Evolutionary conservation across 2,797 vertebrate species (phyloP).

Genomic region (Mionectes olivaceus): DNA sequence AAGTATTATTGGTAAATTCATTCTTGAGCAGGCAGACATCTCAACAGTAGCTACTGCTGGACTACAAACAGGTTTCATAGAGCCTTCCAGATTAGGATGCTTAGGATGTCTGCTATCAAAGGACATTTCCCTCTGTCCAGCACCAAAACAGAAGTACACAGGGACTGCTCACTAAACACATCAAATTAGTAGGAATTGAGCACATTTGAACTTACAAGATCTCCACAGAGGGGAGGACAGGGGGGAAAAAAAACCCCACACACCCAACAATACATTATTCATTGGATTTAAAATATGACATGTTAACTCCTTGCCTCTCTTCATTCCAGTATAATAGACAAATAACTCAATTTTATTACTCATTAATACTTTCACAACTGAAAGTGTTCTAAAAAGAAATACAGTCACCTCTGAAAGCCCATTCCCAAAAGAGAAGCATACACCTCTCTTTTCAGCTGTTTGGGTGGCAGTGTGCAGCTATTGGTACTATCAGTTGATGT

Average conservation of each 20-base stretch:
- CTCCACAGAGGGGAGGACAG: background rate
- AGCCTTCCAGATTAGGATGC: background rate
- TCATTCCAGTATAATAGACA: background rate
- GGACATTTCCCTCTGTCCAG: background rate
- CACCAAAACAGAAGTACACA: background rate
- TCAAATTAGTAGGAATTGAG: background rate
- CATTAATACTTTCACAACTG: background rate
- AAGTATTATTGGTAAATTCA: background rate
- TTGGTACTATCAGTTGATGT: background rate
- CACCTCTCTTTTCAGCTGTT: background rate
- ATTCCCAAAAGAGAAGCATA: background rate
- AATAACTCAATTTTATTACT: background rate
- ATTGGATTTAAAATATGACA: background rate
- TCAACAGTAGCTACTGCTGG: background rate
- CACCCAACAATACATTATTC: background rate
- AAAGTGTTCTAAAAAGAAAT: background rate
- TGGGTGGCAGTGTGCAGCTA: accelerated
- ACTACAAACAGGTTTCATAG: background rate
- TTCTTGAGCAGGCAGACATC: background rate
- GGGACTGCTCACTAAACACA: background rate
- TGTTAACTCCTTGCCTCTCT: background rate
- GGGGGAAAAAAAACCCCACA: too few relatives aligned
- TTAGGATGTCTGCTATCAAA: background rate
- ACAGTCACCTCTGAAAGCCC: background rate
- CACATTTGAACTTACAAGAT: background rate